Percentiles rank a stretch among this genome's conserved stretches.
Evolutionary conservation across 2,113 vertebrate species (phyloP).

Genomic region (Crotalus horridus): DNA sequence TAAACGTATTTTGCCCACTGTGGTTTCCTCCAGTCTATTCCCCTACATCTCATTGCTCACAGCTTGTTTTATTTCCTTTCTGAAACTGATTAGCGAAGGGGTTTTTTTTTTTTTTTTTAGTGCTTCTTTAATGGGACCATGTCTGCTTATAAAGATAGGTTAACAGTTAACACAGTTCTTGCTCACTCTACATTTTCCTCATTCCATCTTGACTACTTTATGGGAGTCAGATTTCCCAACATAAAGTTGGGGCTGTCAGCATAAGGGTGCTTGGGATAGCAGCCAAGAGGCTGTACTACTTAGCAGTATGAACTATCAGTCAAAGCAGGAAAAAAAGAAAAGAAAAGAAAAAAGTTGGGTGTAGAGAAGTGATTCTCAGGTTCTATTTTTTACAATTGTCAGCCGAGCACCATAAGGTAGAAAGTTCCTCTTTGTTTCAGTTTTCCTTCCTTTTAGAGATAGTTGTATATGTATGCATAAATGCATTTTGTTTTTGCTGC

Average conservation of each 20-base stretch:
- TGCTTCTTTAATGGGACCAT: not conserved
- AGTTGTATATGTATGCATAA: not conserved
- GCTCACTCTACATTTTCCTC: conserved; percentile 1
- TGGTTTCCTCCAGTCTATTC: not conserved
- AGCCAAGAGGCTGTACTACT: not conserved
- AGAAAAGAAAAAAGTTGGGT: not conserved
- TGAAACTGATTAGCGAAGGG: not conserved
- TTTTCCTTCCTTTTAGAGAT: conserved; percentile 18
- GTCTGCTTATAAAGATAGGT: not conserved
- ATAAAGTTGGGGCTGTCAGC: not conserved
- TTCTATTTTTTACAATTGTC: not conserved
- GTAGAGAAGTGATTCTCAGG: not conserved
- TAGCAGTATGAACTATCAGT: not conserved
- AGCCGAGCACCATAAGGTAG: not conserved
- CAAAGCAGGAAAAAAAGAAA: not conserved
- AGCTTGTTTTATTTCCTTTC: not conserved
- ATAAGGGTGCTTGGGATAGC: not conserved
- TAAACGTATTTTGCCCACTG: not conserved
- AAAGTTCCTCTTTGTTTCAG: conserved; percentile 3
- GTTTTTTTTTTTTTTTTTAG: not conserved
- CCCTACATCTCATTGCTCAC: not conserved
- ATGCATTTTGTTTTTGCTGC: not conserved
- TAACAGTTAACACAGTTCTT: not conserved
- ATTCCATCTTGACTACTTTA: not conserved
- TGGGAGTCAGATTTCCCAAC: not conserved